A percentile compares a stretch with the other conserved stretches of the same genome.
Conservation (phyloP, 2,888 invertebrate genomes). For the Chymomyza caudatula region DNA sequence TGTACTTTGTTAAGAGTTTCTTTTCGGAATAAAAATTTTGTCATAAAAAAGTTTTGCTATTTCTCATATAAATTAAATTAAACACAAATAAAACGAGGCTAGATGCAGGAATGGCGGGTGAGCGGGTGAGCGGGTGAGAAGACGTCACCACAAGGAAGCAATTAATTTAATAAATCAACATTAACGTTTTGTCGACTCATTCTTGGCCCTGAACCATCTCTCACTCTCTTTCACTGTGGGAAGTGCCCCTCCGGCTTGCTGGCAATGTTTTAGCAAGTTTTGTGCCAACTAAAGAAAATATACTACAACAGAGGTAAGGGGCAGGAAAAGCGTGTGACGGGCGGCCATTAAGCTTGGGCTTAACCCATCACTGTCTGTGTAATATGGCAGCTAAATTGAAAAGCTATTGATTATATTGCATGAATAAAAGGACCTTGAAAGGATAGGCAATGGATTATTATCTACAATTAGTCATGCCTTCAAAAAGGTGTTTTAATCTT, state of each 20-base stretch:
- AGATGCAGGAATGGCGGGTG: neutral
- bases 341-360: constrained; percentile 63
- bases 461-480: neutral
- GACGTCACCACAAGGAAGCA: constrained; percentile 52
- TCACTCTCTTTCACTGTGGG: constrained; percentile 9
- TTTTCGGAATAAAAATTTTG: neutral
- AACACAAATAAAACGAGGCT: constrained; percentile 59
- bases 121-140: constrained; percentile 18
- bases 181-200: constrained; percentile 53
- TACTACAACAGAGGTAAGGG: neutral
- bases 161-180: constrained; percentile 75
- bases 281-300: constrained; percentile 10
- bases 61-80: constrained; percentile 66
- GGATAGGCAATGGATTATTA: neutral
- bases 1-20: too few relatives aligned
- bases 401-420: constrained; percentile 56
- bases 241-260: neutral
- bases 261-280: neutral
- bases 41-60: constrained; percentile 40
- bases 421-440: neutral
- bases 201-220: constrained; percentile 22
- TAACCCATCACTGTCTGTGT: constrained; percentile 63
- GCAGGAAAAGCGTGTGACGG: constrained; percentile 1
- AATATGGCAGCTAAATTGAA: constrained; percentile 46
- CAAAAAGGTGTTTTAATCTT: neutral